Conservation (phyloP, 2,888 invertebrate species). For the Mythimna loreyi region DNA sequence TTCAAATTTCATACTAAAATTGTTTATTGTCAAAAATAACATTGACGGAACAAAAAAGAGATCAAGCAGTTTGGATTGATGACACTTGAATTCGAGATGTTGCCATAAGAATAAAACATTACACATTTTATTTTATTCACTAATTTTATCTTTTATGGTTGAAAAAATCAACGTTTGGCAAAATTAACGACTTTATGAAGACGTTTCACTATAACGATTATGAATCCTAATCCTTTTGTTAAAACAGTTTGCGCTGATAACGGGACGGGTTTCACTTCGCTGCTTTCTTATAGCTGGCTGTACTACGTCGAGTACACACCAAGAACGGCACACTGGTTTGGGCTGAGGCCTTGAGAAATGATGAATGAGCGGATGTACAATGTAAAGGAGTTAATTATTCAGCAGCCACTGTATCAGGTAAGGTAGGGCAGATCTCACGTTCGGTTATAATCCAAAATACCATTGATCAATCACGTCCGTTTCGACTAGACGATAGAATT, state of each 20-base stretch:
- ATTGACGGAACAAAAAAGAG: slow-evolving; percentile 61
- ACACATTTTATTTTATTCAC: neutral
- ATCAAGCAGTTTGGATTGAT: slow-evolving; percentile 50
- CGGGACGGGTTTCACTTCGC: neutral
- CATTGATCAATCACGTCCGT: slow-evolving; percentile 55
- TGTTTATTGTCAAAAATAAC: slow-evolving; percentile 74
- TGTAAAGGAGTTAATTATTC: slow-evolving; percentile 7
- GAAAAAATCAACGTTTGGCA: too few species aligned
- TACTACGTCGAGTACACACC: neutral
- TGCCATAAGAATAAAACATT: slow-evolving; percentile 27
- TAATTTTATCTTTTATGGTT: neutral
- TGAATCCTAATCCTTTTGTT: neutral
- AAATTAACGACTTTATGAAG: too few species aligned
- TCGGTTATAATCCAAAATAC: slow-evolving; percentile 38
- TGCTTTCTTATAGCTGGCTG: neutral
- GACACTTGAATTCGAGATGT: slow-evolving; percentile 34
- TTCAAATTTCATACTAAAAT: slow-evolving; percentile 71
- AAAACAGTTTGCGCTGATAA: too few species aligned
- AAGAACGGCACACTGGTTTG: neutral
- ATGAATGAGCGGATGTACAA: slow-evolving; percentile 24
- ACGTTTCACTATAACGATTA: neutral
- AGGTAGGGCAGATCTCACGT: slow-evolving; percentile 21
- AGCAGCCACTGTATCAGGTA: neutral
- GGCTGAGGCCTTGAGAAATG: slow-evolving; percentile 4
- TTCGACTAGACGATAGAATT: slow-evolving; percentile 17